These are phyloP conservation scores for Protodeltote pygarga DNA, from an alignment of 2,888 invertebrate species.

Conservation along the genomic window DNA sequence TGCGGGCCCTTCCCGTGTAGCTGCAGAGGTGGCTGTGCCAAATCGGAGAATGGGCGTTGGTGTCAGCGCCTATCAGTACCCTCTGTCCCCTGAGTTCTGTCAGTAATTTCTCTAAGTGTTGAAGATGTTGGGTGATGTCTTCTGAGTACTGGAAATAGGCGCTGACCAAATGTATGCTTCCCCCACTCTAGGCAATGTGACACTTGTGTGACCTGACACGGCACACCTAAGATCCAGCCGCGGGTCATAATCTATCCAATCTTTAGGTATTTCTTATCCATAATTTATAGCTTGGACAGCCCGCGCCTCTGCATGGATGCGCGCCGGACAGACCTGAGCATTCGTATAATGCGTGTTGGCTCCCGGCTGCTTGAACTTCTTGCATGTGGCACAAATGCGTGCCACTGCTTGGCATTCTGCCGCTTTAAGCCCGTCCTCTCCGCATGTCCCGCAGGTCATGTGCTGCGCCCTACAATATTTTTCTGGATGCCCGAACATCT, in stretches of 20 bases:
- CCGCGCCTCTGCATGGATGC: slow-evolving; percentile 24
- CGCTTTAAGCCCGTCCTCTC: slow-evolving; percentile 25
- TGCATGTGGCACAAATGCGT: slow-evolving; percentile 43
- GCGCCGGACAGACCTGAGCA: slow-evolving; percentile 31
- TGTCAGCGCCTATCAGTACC: slow-evolving; percentile 35
- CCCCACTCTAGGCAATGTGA: background rate
- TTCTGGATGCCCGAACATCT: slow-evolving; percentile 54
- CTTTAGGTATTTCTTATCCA: slow-evolving; percentile 5
- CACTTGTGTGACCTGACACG: slow-evolving; percentile 36
- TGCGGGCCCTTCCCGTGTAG: slow-evolving; percentile 36
- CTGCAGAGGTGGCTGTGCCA: slow-evolving; percentile 34
- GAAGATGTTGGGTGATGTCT: background rate
- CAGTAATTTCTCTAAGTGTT: slow-evolving; percentile 29
- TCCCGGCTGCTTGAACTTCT: slow-evolving; percentile 17
- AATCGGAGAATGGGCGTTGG: slow-evolving; percentile 49
- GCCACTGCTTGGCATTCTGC: slow-evolving; percentile 10
- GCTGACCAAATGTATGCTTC: fast-evolving
- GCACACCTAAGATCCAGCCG: slow-evolving; percentile 9
- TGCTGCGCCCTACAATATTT: slow-evolving; percentile 34
- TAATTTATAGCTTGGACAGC: background rate
- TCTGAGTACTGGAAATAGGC: slow-evolving; percentile 13
- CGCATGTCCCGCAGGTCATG: slow-evolving; percentile 38
- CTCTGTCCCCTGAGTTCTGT: background rate
- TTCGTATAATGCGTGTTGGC: slow-evolving; percentile 27
- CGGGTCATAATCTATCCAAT: slow-evolving; percentile 34